Base-by-base conservation (phyloP, 2,113 vertebrate species). In the Brachyhypopomus gauderio region DNA sequence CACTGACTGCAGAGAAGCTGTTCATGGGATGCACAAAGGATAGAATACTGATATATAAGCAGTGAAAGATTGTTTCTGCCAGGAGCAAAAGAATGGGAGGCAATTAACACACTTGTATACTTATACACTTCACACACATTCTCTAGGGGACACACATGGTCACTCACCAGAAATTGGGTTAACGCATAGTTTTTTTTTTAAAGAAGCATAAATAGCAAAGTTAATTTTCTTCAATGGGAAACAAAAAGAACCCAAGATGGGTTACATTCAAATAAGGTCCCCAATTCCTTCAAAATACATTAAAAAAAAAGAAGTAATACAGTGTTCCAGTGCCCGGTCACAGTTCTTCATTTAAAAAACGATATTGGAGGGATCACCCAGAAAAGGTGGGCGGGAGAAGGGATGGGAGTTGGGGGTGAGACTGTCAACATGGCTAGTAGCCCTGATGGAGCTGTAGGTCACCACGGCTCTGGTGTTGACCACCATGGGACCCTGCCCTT, bases 21-120 rank as follows among this genome's bases (percentile, higher is more conserved):
- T 94, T 96, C 95, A 96, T 95, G 93, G 95, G 94, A 95, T 96
- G 95, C 95, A 98, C 95, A 95, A 96, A 97, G 94, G 95, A 94
- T 94, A 93, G 93, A 92, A 95, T 95, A 95, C 92, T 95, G 95
- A 94, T 95, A 94, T 92, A 92, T 71, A 88, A 88, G 93, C 95
- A 94, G 94, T 95, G 95, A 94, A 94, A 94, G 95, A 95, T 91
- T 93, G 95, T 95, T 93, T 96, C 96, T 96, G 95, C 95, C 94
- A 94, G 95, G 91, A 94, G 94, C 93, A 91, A 92, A 79, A 69
- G 17, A 36, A 84, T 19, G 64, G 9, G 75, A 79, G 79, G 69
- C 86, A 73, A 92, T 80, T 82, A 92, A 90, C 89, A n/a, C 75
- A 12, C 84, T 83, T 91, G 89, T 90, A 90, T 36, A 64, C 89